Base-by-base conservation (phyloP, 2,888 invertebrate genomes). In the Lordiphosa fenestrarum region DNA sequence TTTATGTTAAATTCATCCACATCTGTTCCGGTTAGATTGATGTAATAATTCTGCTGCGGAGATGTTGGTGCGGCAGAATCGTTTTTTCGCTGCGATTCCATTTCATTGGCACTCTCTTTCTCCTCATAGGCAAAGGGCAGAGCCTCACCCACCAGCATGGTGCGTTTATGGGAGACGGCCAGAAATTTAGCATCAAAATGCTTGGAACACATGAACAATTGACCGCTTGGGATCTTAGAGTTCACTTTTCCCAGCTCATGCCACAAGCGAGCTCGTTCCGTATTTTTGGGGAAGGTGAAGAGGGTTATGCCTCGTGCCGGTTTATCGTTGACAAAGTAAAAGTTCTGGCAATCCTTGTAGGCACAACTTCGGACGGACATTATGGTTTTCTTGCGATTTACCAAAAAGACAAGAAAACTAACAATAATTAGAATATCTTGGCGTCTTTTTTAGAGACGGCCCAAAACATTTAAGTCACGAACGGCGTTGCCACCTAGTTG, bases 221-320 rank as follows among this genome's bases (percentile, higher is more conserved):
- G 53, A 0, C 56, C 59, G 0, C n/a, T 21, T 0, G 72, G 59
- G 7, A 83, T 42, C 46, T 75, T 66, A 0, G 71, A 56, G 7
- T 62, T 44, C 3, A 84, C 83, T 12, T 67, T 62, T 0, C 86
- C 89, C 1, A 83, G 53, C 7, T 64, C 15, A 39, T 76, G 61
- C 88, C 88, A 88, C n/a, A 69, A 51, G 4, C 72, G 55, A 0
- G 73, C 73, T 0, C 88, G 81, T 3, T 68, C 63, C 0, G 66
- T 53, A 40, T 88, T 71, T 15, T 85, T 89, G 0, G 88, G 88
- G 56, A 88, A 87, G 6, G 76, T 44, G 40, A 88, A 88, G 3
- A 88, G 54, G 3, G 83, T 84, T 25, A 81, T 64, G 0, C 66
- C 42, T 3, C 57, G 61, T 13, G 57, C 50, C 2, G 47, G 23